A percentile compares a stretch with the other conserved stretches of the same genome.
Evolutionary conservation across 2,888 invertebrate species (phyloP).

Genomic region (Trachelus tabidus): DNA sequence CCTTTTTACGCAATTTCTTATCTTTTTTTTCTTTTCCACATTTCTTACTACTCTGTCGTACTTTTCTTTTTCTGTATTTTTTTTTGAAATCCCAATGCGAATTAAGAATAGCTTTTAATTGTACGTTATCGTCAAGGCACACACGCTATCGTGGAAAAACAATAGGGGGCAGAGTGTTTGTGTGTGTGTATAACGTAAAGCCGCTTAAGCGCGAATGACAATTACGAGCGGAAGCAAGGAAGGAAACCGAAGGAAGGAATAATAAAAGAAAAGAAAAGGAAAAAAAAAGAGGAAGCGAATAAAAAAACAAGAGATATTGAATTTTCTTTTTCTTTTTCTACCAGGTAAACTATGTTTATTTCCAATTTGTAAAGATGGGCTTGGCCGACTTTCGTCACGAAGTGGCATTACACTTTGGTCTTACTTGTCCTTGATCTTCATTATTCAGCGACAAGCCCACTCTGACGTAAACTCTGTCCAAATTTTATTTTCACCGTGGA

Average conservation of each 20-base stretch:
- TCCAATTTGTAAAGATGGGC: conserved; percentile 43
- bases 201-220: background rate
- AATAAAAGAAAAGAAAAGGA: no score
- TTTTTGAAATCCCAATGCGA: background rate
- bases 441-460: conserved; percentile 33
- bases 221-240: conserved; percentile 6
- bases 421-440: conserved; percentile 32
- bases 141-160: background rate
- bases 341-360: conserved; percentile 10
- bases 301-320: background rate
- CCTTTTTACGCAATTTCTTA: background rate
- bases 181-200: background rate
- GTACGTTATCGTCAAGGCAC: background rate
- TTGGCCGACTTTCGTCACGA: conserved; percentile 31
- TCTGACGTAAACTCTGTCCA: conserved; percentile 37
- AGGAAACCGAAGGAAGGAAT: conserved; percentile 17
- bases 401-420: conserved; percentile 17
- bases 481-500: conserved; percentile 33
- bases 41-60: background rate
- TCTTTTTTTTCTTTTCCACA: background rate
- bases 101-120: background rate
- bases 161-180: background rate
- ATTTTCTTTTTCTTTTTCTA: conserved; percentile 4
- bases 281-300: background rate
- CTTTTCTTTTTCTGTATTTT: background rate